Base-by-base conservation (phyloP, 1,140 invertebrate genomes). In the Musca domestica region DNA sequence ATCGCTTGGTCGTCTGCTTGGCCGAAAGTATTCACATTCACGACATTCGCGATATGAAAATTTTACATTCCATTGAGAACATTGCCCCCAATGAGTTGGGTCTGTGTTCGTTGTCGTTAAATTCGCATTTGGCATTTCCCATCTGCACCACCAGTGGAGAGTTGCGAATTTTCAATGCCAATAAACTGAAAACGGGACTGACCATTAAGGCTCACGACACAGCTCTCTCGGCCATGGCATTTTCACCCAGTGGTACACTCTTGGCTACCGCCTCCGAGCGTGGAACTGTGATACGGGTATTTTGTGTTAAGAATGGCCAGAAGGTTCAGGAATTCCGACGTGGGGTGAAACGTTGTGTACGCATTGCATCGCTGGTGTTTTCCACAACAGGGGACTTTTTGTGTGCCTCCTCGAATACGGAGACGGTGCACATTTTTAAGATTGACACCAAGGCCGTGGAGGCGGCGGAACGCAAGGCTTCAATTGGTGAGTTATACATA, bases 21-120 rank as follows among this genome's bases (percentile, higher is more conserved):
- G 96, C 98, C 82, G 96, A 99, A 83, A 95, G 93, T 69, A 87
- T 99, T 71, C 97, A 98, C 84, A 98, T 99, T 77, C 97, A 99
- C 84, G 98, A 98, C 84, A 98, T 99, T 75, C 88, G 93, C 41
- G 96, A 99, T 82, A 99, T 99, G 97, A 97, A 96, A 84, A 93
- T 98, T 34, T 85, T 99, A 74, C 97, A 99, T 80, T 98, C 95
- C 66, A 99, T 99, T 77, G 88, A 95, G 73, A 96, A 99, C 80
- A 98, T 97, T 58, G 96, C 98, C 61, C 92, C 94, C 25, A 99
- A 99, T 85, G 92, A 93, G 51, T 86, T 87, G 75, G 98, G 98
- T 6, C 85, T 99, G 41, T 95, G 95, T 84, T 94, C 95, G 67
- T 86, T 99, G 2, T 97, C 95, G n/a, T 90, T 90, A 73, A 90